Conservation (phyloP, 1,140 invertebrate species). For the Augochlora pura region DNA sequence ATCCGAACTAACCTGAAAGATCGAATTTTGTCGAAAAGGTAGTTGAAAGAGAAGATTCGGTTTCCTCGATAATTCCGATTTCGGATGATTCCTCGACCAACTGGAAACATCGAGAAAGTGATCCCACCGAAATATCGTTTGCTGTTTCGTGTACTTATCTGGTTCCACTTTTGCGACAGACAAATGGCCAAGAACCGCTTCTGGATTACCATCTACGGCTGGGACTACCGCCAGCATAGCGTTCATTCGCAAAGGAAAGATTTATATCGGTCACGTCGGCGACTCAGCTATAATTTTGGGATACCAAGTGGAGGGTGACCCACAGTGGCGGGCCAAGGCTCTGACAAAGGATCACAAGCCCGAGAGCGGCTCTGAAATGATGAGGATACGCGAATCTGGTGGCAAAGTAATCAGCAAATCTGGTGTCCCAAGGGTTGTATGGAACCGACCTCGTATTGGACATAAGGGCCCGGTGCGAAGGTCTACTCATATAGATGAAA, state of each 20-base stretch:
- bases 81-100: background rate
- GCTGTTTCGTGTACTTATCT: background rate
- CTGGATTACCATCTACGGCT: constrained; percentile 96
- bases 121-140: background rate
- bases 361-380: constrained; percentile 91
- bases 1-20: constrained; percentile 64
- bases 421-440: constrained; percentile 97
- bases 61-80: background rate
- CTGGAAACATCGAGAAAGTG: background rate
- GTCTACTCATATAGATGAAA: constrained; percentile 94
- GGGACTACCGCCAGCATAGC: constrained; percentile 97
- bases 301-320: constrained; percentile 85
- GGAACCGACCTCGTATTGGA: constrained; percentile 93
- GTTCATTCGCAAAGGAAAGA: constrained; percentile 95
- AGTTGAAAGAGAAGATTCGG: constrained; percentile 23
- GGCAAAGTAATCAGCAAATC: constrained; percentile 94
- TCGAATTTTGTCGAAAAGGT: background rate
- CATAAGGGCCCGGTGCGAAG: constrained; percentile 90
- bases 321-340: constrained; percentile 88
- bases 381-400: constrained; percentile 92
- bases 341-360: constrained; percentile 97
- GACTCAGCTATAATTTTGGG: constrained; percentile 97
- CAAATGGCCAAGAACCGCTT: constrained; percentile 96
- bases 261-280: constrained; percentile 98
- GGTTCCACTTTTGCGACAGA: constrained; percentile 81